Conservation (phyloP, 2,888 invertebrate species). For the Cheilosia grossa region DNA sequence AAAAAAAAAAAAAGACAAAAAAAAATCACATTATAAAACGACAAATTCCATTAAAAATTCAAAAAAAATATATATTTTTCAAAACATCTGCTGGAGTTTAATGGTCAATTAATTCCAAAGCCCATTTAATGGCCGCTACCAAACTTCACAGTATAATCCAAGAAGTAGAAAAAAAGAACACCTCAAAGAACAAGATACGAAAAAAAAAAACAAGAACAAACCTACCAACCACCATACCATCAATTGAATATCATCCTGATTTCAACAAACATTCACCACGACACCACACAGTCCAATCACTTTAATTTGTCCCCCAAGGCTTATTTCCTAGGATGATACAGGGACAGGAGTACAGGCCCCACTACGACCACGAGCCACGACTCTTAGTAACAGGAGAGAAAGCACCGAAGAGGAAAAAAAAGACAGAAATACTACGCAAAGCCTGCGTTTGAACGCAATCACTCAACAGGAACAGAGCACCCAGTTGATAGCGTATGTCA, state of each 20-base stretch:
- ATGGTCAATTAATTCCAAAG: constrained; percentile 64
- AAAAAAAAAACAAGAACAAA: not conserved
- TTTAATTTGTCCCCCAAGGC: constrained; percentile 68
- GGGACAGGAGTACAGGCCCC: constrained; percentile 25
- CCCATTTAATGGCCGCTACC: constrained; percentile 35
- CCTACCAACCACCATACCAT: constrained; percentile 5
- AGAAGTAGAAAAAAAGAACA: not conserved
- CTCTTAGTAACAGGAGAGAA: not conserved
- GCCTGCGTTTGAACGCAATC: constrained; percentile 65
- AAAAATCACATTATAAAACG: too few species aligned
- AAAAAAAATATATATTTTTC: constrained; percentile 8
- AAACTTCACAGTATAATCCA: constrained; percentile 14
- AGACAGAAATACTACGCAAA: constrained; percentile 20
- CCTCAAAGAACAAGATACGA: not conserved
- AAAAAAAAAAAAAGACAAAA: too few species aligned
- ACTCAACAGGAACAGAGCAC: constrained; percentile 64
- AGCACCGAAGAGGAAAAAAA: not conserved
- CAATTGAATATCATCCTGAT: constrained; percentile 45
- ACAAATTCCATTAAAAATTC: too few species aligned
- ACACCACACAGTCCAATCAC: constrained; percentile 59
- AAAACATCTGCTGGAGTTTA: constrained; percentile 63
- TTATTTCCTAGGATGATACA: constrained; percentile 50
- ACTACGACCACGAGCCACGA: constrained; percentile 10
- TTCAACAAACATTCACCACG: constrained; percentile 65
- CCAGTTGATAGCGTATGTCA: constrained; percentile 72